These are phyloP conservation scores for Oxyruncus cristatus DNA, from an alignment of 2,113 vertebrate genomes.

Conservation along the genomic window DNA sequence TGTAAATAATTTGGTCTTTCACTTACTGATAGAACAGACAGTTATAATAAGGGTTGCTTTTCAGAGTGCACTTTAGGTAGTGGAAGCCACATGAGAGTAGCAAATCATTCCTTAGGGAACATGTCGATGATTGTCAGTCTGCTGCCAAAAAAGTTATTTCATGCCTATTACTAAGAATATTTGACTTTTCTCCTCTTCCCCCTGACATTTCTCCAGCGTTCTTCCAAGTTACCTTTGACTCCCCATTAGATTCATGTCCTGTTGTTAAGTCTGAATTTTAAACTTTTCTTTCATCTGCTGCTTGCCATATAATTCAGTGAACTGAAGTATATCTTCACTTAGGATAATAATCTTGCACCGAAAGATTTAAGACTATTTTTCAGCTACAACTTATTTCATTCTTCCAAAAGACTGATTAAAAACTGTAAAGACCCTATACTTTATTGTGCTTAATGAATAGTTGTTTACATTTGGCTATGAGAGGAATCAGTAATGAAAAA, in stretches of 20 bases:
- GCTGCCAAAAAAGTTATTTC: conserved; percentile 20
- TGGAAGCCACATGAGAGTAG: not conserved
- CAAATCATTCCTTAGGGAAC: not conserved
- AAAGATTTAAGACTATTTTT: not conserved
- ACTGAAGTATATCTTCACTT: not conserved
- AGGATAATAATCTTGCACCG: not conserved
- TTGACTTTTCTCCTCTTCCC: not conserved
- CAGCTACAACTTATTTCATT: not conserved
- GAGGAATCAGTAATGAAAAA: not conserved
- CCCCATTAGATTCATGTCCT: not conserved
- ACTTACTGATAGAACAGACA: not conserved
- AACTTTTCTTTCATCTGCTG: not conserved
- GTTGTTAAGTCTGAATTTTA: not conserved
- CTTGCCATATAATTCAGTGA: not conserved
- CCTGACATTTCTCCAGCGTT: not conserved
- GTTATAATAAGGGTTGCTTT: not conserved
- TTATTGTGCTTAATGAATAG: not conserved
- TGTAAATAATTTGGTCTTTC: not conserved
- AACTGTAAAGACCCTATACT: not conserved
- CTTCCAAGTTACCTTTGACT: not conserved
- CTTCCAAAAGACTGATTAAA: not conserved
- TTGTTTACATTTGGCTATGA: not conserved
- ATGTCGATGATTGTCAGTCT: not conserved
- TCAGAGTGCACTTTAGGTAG: not conserved
- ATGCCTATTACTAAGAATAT: not conserved